These are phyloP conservation scores for Sciaenops ocellatus DNA, from an alignment of 2,797 vertebrate species.

Conservation along the genomic window DNA sequence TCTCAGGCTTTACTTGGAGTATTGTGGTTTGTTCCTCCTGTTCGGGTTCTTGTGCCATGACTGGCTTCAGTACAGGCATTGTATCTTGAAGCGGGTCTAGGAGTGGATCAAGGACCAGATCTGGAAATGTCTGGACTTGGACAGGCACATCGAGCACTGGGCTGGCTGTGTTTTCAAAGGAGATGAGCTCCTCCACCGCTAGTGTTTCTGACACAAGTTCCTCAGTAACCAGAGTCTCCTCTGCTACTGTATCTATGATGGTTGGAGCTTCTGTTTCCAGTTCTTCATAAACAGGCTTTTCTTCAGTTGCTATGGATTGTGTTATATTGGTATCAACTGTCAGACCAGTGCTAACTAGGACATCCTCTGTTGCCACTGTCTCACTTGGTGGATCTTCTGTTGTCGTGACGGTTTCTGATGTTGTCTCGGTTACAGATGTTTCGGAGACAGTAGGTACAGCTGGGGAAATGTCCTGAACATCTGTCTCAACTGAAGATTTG, in stretches of 20 bases:
- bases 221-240: not conserved
- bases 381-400: constrained; percentile 28
- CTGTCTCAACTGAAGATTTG: not conserved
- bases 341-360: not conserved
- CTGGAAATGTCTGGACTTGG: constrained; percentile 18
- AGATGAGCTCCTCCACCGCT: constrained; percentile 63
- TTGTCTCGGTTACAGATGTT: constrained; percentile 7
- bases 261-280: constrained; percentile 9
- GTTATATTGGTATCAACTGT: not conserved
- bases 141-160: constrained; percentile 1
- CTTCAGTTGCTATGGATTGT: constrained; percentile 1
- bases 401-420: constrained; percentile 5
- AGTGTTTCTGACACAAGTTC: constrained; percentile 9
- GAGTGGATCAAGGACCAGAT: constrained; percentile 17
- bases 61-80: constrained; percentile 31
- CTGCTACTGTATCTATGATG: constrained; percentile 3
- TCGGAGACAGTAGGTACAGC: constrained; percentile 6
- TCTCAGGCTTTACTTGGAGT: constrained; percentile 21
- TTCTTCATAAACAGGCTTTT: constrained; percentile 10
- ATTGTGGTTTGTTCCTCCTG: constrained; percentile 19
- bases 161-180: constrained; percentile 45
- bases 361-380: constrained; percentile 27
- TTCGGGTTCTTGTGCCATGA: constrained; percentile 14
- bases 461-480: constrained; percentile 32
- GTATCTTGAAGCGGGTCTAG: constrained; percentile 30